Evolutionary conservation across 2,888 invertebrate species (phyloP), one percentile per base, ranked within the genome.

Genomic region (Ceraclea dissimilis): DNA sequence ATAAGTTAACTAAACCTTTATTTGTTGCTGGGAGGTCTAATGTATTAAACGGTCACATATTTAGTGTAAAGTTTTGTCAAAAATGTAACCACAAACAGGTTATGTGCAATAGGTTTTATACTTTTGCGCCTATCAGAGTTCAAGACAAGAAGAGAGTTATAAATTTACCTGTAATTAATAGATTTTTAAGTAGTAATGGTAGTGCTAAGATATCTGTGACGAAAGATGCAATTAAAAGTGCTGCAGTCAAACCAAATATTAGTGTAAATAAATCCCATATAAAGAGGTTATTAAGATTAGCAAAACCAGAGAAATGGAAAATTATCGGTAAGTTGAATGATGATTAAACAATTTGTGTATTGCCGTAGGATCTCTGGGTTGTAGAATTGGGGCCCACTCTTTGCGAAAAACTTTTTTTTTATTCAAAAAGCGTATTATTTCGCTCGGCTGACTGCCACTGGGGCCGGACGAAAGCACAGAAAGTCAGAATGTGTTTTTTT

Each of bases 251-350:
- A 67, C 72, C 74, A 47, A 75, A 73, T 62, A 72, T 72, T 17
- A 75, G 74, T 67, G 72, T 76, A 72, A 79, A 77, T 65, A 71
- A 72, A 64, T 73, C 81, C 1, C 82, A 83, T 65, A 58, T 82
- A 49, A 75, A 71, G 63, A 70, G 83, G 62, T 69, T 83, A 60
- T 71, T 83, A 65, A 71, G 76, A 53, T 71, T 83, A 66, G 83
- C 83, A 11, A 80, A 76, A 65, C 82, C 82, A 33, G 83, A 83
- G 66, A 81, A 80, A 77, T 83, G 82, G 81, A 82, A 75, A 57
- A 69, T 83, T 59, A 70, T 79, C 63, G 78, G 82, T 82, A 65
- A 62, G 55, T 48, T 33, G 19, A 31, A 19, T 19, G 6, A n/a
- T n/a, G n/a, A n/a, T n/a, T n/a, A n/a, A n/a, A n/a, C n/a, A n/a